Evolutionary conservation across 1,140 invertebrate species (phyloP), one percentile per base, ranked within the genome.

Genomic region (Papilio polytes): DNA sequence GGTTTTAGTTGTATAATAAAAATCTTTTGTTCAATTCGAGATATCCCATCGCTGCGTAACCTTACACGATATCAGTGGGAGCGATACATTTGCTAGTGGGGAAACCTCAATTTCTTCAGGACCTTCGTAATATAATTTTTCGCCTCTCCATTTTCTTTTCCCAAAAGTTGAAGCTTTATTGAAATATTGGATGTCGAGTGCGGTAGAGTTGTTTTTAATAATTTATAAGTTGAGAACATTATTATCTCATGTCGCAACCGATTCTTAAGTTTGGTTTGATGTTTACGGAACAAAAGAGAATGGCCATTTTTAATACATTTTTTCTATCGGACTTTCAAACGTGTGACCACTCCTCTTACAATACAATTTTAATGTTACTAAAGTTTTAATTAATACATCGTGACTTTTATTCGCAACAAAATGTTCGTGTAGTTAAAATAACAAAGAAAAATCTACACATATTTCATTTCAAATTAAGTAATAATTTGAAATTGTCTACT

Each of bases 121-220:
- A 89, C 91, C 92, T 91, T 86, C 86, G 85, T 94, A 94, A 94
- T 94, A 90, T 93, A 92, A 94, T 94, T 94, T 94, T 90, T 92
- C 86, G 86, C 86, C 86, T 90, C 86, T 92, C 90, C 88, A 90
- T 91, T 92, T 92, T 92, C 89, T 90, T 86, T 87, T 76, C 87
- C 86, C 83, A 87, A 91, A 89, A 85, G 87, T 90, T 82, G 87
- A 26, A 89, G 89, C 84, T 88, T 91, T 93, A 92, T 94, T 91
- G 91, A 92, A 94, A 92, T 92, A 91, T 94, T 89, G 89, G 87
- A 93, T 93, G 90, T 93, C 88, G 91, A 93, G 89, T 91, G 86
- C 87, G 90, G 87, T 91, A 82, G 87, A 90, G 84, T 89, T 92
- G 88, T 90, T 90, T 92, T 91, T 89, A 36, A 89, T 90, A 91